phyloP scores from a whole-genome alignment of 2,113 vertebrate species.

The Indicator maculatus region DNA sequence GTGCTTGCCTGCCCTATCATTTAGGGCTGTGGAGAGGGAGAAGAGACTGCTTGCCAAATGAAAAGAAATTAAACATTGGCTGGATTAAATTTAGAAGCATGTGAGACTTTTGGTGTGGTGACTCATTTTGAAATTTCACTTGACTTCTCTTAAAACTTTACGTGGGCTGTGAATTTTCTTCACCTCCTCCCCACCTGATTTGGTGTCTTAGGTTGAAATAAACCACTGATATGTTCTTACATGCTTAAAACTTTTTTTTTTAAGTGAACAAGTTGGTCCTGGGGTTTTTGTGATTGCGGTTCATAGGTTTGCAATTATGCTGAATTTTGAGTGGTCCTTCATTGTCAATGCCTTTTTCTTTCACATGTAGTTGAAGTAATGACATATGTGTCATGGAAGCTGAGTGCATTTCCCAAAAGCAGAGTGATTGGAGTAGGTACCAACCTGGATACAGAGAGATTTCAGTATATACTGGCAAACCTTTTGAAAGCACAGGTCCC shows the following conservation, averaged over 20 bases:
- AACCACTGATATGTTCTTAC: neutral
- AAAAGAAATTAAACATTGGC: neutral
- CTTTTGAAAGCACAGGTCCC: slow-evolving; percentile 76
- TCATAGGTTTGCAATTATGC: neutral
- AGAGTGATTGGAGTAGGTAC: slow-evolving; percentile 91
- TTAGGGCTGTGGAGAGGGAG: neutral
- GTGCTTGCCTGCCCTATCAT: neutral
- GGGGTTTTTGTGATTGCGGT: neutral
- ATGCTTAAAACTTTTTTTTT: neutral
- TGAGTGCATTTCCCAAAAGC: slow-evolving; percentile 85
- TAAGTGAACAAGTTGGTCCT: neutral
- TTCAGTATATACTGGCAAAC: slow-evolving; percentile 82
- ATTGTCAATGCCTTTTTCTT: slow-evolving; percentile 7
- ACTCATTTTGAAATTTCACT: neutral
- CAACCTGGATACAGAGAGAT: slow-evolving; percentile 90
- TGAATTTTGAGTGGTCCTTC: neutral
- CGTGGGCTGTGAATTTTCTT: neutral
- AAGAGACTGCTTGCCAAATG: neutral
- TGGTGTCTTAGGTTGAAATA: neutral
- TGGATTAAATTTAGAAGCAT: neutral
- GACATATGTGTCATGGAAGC: slow-evolving; percentile 92
- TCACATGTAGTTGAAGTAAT: slow-evolving; percentile 89
- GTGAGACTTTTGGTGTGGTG: neutral
- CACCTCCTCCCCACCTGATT: neutral
- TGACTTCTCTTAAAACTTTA: neutral